These are phyloP conservation scores for Pristiophorus japonicus DNA, from an alignment of 2,113 vertebrate species.

Conservation along the genomic window DNA sequence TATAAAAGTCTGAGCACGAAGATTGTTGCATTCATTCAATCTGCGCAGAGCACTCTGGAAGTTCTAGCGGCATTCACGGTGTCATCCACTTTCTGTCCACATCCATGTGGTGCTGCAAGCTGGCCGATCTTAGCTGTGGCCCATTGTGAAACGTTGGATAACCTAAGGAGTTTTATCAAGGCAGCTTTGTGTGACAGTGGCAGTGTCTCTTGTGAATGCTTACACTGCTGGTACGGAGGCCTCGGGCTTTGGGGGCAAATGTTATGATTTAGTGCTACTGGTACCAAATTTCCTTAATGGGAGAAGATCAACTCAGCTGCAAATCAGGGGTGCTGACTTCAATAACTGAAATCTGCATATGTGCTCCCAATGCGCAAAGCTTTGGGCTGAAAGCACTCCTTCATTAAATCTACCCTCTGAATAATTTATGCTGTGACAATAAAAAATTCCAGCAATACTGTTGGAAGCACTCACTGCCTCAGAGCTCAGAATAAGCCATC, in stretches of 20 bases:
- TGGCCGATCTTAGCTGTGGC: neutral
- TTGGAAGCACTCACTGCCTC: neutral
- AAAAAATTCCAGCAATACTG: neutral
- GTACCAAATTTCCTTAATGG: neutral
- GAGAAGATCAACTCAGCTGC: neutral
- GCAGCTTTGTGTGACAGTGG: neutral
- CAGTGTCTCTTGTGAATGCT: neutral
- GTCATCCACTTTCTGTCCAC: neutral
- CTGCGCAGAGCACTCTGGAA: neutral
- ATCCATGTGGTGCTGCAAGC: neutral
- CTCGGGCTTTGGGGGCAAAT: neutral
- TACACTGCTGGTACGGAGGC: neutral
- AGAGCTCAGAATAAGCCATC: neutral
- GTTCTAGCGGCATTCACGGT: neutral
- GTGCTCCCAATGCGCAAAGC: neutral
- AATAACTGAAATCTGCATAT: neutral
- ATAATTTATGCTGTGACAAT: neutral
- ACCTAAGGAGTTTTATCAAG: neutral
- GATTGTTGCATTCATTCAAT: neutral
- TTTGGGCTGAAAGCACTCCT: neutral
- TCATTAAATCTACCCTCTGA: neutral
- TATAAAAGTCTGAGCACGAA: neutral
- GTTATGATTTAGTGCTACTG: neutral
- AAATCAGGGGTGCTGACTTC: neutral
- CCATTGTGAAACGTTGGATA: neutral